Base-by-base conservation (phyloP, 2,113 vertebrate genomes). In the Seriola quinqueradiata region DNA sequence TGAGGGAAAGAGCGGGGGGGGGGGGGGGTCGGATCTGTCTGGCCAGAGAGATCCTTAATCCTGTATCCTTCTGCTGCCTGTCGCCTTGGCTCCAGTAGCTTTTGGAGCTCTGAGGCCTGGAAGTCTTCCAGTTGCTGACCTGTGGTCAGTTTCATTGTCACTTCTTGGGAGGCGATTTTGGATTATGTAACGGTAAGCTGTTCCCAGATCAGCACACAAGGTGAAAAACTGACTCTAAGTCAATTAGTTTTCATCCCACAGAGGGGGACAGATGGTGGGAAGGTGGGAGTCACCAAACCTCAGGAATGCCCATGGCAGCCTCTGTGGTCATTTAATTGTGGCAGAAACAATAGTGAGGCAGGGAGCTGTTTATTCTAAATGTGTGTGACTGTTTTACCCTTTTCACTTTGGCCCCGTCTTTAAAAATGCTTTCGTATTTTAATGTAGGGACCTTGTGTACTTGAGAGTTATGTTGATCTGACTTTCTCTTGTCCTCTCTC, bases 41-140 rank as follows among this genome's bases (percentile, higher is more conserved):
- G 86, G 89, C 8, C 61, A 60, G 79, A 75, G 63, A 42, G 75
- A 81, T 84, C 82, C 89, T 79, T 94, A 94, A 94, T 94, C 91
- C 90, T 46, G 40, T 75, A 80, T 79, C 94, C 92, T 89, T 90
- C 92, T 93, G 93, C 90, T 57, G 81, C 89, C 72, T 69, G 85
- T 82, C 77, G 75, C 69, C 60, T 63, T 44, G 52, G 75, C 67
- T 54, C 59, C 13, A 32, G 54, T 10, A 28, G 57, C 69, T 60
- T 48, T 28, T 32, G 23, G 58, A 52, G 75, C 68, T 66, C 46
- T 36, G 46, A 25, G 14, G 32, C 21, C 71, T 58, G 46, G 55
- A 72, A 11, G 58, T 25, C 57, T 70, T 38, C 75, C 66, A 44
- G 32, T 19, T 9, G 34, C 83, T 82, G 88, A 82, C 36, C 86